Conservation (phyloP, 2,888 invertebrate genomes). For the Rhagonycha lutea region DNA sequence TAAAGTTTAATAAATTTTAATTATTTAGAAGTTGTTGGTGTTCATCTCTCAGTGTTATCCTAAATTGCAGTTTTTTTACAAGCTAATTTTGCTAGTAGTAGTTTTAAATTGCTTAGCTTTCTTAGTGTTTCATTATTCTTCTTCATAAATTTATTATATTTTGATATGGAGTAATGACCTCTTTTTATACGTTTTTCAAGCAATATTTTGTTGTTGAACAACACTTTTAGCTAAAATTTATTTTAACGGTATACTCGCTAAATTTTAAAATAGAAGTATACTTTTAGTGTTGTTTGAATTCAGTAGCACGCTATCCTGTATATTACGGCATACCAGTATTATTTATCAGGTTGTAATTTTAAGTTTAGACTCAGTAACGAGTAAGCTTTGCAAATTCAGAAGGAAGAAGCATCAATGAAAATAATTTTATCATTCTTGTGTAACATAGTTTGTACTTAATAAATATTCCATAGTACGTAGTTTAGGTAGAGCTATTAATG, state of each 20-base stretch:
- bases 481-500: background rate
- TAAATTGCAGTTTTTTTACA: background rate
- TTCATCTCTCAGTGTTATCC: background rate
- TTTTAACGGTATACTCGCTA: background rate
- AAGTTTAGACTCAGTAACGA: background rate
- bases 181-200: background rate
- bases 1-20: background rate
- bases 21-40: background rate
- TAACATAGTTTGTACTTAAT: background rate
- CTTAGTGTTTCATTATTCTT: background rate
- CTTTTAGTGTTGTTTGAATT: background rate
- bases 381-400: background rate
- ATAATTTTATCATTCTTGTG: background rate
- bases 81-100: background rate
- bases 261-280: background rate
- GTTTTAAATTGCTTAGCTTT: background rate
- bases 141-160: background rate
- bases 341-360: background rate
- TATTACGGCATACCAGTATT: background rate
- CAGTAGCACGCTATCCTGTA: background rate
- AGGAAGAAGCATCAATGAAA: background rate
- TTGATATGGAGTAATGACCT: background rate
- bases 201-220: background rate
- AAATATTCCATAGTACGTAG: background rate
- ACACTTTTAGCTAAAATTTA: background rate